Evolutionary conservation across 2,888 invertebrate species (phyloP).

Genomic region (Operophtera brumata): DNA sequence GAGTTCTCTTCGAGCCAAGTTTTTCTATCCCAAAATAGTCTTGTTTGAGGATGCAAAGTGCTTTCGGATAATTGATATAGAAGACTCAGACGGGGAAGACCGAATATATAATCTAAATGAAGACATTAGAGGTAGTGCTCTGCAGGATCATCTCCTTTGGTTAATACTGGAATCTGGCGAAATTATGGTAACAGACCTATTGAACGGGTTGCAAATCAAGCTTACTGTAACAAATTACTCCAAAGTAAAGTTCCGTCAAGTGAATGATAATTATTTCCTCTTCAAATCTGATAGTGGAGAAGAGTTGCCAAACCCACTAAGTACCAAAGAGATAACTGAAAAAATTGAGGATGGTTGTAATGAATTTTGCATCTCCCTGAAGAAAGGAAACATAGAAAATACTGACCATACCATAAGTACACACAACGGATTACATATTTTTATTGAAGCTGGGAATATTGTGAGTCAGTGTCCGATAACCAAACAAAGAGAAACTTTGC

Average conservation of each 20-base stretch:
- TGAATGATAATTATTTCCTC: conserved; percentile 39
- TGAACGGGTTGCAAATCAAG: conserved; percentile 42
- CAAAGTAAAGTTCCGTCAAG: conserved; percentile 49
- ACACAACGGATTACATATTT: conserved; percentile 47
- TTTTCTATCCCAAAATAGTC: conserved; percentile 58
- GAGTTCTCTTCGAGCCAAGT: conserved; percentile 24
- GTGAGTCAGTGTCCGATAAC: conserved; percentile 55
- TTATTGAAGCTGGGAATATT: conserved; percentile 42
- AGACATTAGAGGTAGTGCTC: conserved; percentile 48
- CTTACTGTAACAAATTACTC: conserved; percentile 49
- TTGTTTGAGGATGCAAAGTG: conserved; percentile 45
- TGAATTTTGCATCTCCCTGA: conserved; percentile 45
- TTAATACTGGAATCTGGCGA: conserved; percentile 55
- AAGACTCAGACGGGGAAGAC: conserved; percentile 29
- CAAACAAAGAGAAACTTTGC: conserved; percentile 47
- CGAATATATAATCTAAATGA: conserved; percentile 40
- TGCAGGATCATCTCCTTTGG: conserved; percentile 58
- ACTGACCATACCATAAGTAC: conserved; percentile 15
- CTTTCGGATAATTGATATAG: conserved; percentile 46
- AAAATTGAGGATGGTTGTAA: conserved; percentile 41
- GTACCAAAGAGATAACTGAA: conserved; percentile 41
- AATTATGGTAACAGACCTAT: conserved; percentile 50
- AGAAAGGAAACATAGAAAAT: conserved; percentile 39
- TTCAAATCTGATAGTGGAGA: conserved; percentile 66
- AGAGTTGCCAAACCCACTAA: conserved; percentile 43